These are phyloP conservation scores for Drosophila demipolita DNA, from an alignment of 2,888 invertebrate genomes.

Conservation along the genomic window DNA sequence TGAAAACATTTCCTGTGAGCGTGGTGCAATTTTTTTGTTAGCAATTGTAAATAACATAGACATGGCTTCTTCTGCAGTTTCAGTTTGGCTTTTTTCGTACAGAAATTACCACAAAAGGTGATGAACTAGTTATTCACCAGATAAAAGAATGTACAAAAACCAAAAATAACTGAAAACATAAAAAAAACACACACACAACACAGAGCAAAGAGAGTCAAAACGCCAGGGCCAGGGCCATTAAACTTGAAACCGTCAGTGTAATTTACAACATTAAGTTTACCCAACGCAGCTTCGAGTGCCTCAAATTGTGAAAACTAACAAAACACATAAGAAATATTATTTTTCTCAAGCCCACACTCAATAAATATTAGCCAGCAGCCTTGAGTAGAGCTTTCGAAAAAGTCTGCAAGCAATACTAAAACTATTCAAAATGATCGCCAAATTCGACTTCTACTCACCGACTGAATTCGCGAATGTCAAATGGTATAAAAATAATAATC, in stretches of 20 bases:
- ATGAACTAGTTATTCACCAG: conserved; percentile 47
- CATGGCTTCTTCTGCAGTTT: conserved; percentile 28
- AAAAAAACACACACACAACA: not conserved
- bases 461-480: conserved; percentile 14
- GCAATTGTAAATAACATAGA: conserved; percentile 31
- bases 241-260: conserved; percentile 51
- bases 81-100: conserved; percentile 21
- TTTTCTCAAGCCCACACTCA: conserved; percentile 24
- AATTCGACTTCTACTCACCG: conserved; percentile 17
- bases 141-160: conserved; percentile 22
- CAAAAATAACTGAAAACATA: no score
- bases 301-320: conserved; percentile 6
- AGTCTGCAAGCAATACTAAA: conserved; percentile 1
- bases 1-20: not conserved
- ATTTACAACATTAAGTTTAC: conserved; percentile 60
- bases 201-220: conserved; percentile 13
- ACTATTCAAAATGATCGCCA: conserved; percentile 8
- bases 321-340: conserved; percentile 21
- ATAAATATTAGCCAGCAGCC: conserved; percentile 27
- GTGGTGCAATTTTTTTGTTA: not conserved
- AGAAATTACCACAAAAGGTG: conserved; percentile 66
- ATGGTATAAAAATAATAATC: conserved; percentile 37
- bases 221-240: conserved; percentile 43
- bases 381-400: conserved; percentile 26
- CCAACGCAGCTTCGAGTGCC: conserved; percentile 16